Evolutionary conservation across 2,888 invertebrate species (phyloP).

Genomic region (Acanthoscelides obtectus): DNA sequence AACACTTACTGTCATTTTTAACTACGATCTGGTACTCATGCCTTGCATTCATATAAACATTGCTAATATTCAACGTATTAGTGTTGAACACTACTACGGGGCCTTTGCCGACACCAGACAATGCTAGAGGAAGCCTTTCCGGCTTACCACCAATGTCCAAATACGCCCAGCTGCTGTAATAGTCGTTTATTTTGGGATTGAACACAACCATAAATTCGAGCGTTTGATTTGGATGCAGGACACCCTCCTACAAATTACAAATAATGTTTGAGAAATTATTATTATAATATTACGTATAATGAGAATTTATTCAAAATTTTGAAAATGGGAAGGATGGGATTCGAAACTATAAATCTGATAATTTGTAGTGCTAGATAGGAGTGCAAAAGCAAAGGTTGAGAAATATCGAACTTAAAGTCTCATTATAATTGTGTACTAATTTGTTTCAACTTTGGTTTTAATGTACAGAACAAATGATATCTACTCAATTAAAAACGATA

Average conservation of each 20-base stretch:
- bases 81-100: constrained; percentile 55
- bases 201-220: constrained; percentile 55
- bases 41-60: constrained; percentile 54
- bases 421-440: too few species aligned
- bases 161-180: constrained; percentile 51
- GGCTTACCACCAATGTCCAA: constrained; percentile 56
- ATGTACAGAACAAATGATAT: too few species aligned
- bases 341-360: too few species aligned
- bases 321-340: too few species aligned
- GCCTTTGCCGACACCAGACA: constrained; percentile 55
- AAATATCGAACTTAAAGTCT: too few species aligned
- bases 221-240: constrained; percentile 55
- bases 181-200: constrained; percentile 52
- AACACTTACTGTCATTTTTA: constrained; percentile 53
- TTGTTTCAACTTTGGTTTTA: too few species aligned
- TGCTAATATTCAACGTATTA: constrained; percentile 53
- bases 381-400: too few species aligned
- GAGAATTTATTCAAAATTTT: too few species aligned
- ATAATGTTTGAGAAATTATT: too few species aligned
- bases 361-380: too few species aligned
- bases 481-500: too few species aligned
- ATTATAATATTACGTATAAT: too few species aligned
- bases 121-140: constrained; percentile 50
- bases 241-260: constrained; percentile 49
- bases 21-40: constrained; percentile 59